These are phyloP conservation scores for Rhodinocichla rosea DNA, from an alignment of 2,113 vertebrate species.

Conservation along the genomic window DNA sequence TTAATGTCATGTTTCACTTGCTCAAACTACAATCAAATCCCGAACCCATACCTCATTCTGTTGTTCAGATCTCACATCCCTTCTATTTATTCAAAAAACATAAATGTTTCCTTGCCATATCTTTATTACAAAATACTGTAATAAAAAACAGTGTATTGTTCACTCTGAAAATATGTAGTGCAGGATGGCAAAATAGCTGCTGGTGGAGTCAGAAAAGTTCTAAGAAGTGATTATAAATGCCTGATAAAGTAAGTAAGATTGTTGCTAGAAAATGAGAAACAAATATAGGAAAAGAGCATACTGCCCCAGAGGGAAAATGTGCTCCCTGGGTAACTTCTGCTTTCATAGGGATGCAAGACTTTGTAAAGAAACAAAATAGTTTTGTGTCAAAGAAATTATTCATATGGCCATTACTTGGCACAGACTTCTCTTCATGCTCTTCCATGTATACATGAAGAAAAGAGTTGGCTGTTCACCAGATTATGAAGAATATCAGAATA, in stretches of 20 bases:
- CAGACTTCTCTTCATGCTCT: background rate
- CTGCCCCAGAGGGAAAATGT: background rate
- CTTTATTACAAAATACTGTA: background rate
- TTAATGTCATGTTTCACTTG: background rate
- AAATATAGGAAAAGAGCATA: background rate
- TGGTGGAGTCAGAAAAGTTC: background rate
- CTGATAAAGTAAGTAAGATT: background rate
- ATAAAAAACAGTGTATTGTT: background rate
- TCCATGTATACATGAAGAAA: background rate
- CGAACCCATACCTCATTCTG: background rate
- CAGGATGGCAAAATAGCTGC: background rate
- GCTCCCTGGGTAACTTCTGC: background rate
- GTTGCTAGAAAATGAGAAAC: background rate
- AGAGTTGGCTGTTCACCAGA: background rate
- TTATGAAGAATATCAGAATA: background rate
- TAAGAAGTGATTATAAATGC: background rate
- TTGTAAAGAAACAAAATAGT: background rate
- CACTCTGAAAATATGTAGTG: background rate
- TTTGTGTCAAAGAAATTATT: slow-evolving; percentile 10
- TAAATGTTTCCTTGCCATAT: background rate
- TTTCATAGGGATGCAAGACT: background rate
- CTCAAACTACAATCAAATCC: background rate
- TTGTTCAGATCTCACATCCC: background rate
- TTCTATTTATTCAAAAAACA: background rate
- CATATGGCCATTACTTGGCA: background rate